These are phyloP conservation scores for Megaceryle maxima DNA, from an alignment of 2,113 vertebrate genomes.

Conservation along the genomic window DNA sequence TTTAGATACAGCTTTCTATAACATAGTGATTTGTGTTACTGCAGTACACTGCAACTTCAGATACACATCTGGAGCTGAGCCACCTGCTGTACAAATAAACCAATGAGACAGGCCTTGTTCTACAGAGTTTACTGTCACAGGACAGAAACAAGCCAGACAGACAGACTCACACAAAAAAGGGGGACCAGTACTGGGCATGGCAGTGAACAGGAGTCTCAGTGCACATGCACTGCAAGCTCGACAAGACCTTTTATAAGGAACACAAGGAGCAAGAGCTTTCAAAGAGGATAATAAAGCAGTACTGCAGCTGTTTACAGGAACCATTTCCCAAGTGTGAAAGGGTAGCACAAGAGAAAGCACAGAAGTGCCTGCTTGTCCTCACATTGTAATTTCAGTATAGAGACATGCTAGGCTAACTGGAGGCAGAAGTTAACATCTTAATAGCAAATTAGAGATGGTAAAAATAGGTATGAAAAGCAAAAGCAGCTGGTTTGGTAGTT, in stretches of 20 bases:
- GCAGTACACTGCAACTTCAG: background rate
- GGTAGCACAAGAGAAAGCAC: slow-evolving; percentile 33
- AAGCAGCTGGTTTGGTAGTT: slow-evolving; percentile 55
- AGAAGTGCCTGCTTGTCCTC: background rate
- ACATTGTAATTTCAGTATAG: background rate
- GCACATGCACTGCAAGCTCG: background rate
- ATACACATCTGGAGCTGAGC: slow-evolving; percentile 15
- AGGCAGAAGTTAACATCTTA: slow-evolving; percentile 65
- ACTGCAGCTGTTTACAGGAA: slow-evolving; percentile 60
- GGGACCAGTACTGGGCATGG: background rate
- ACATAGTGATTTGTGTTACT: background rate
- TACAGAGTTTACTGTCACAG: background rate
- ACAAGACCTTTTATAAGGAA: slow-evolving; percentile 39
- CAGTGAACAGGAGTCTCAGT: background rate
- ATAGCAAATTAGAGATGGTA: slow-evolving; percentile 62
- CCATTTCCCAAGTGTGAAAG: slow-evolving; percentile 48
- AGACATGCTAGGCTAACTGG: background rate
- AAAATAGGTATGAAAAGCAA: slow-evolving; percentile 69
- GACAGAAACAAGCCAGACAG: background rate
- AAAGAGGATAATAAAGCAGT: slow-evolving; percentile 41
- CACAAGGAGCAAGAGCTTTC: slow-evolving; percentile 39
- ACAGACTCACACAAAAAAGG: background rate
- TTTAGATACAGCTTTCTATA: background rate
- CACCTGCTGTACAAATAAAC: slow-evolving; percentile 22
- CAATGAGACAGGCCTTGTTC: background rate